Percentiles rank a stretch among this genome's conserved stretches.
Conservation (phyloP, 2,113 vertebrate genomes). For the Epinephelus lanceolatus region DNA sequence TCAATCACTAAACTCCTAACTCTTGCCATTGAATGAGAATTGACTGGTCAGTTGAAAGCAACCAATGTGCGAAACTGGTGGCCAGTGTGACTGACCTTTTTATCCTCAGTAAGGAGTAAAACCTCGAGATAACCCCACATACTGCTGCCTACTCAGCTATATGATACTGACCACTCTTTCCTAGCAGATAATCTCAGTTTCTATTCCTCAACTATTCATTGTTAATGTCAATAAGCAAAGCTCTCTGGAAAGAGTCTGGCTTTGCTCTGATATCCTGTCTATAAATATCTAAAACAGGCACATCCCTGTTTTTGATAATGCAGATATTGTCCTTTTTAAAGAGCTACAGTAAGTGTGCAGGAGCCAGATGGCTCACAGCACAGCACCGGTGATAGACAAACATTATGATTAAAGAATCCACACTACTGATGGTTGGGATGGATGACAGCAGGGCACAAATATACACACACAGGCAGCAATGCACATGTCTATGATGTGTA, state of each 20-base stretch:
- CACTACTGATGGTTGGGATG: not conserved
- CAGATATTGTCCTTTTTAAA: not conserved
- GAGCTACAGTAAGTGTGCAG: not conserved
- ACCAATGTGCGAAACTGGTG: not conserved
- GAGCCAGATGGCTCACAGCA: not conserved
- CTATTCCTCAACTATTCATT: not conserved
- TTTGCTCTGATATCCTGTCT: not conserved
- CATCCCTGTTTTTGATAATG: not conserved
- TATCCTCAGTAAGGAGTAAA: not conserved
- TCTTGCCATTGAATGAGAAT: not conserved
- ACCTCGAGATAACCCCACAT: not conserved
- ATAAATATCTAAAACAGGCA: too few species aligned
- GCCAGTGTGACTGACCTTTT: not conserved
- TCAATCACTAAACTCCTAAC: too few species aligned
- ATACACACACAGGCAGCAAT: constrained; percentile 37
- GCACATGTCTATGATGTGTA: constrained; percentile 18
- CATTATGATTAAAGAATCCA: constrained; percentile 24
- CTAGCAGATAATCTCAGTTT: not conserved
- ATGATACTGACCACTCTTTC: not conserved
- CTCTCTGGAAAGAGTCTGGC: not conserved
- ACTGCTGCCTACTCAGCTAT: not conserved
- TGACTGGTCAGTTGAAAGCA: not conserved
- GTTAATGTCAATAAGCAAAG: constrained; percentile 30
- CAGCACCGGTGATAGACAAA: constrained; percentile 6
- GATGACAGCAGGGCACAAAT: constrained; percentile 6